Evolutionary conservation across 2,113 vertebrate genomes (phyloP).

Genomic region (Bubo blakistoni): DNA sequence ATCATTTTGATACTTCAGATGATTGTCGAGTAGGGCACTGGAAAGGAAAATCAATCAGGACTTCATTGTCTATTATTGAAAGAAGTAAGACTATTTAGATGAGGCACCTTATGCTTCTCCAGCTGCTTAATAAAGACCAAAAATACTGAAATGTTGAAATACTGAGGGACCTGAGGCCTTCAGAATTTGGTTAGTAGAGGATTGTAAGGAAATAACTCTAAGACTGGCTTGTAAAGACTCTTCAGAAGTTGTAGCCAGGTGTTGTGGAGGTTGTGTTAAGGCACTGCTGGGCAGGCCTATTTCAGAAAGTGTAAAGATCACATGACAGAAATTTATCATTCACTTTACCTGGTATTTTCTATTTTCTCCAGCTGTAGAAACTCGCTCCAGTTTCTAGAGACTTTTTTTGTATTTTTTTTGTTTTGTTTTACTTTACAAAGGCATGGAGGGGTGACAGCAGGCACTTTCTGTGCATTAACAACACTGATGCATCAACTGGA

Average conservation of each 20-base stretch:
- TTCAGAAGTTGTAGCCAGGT: background rate
- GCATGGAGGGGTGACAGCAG: conserved; percentile 88
- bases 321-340: background rate
- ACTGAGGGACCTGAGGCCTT: background rate
- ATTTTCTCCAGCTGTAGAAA: background rate
- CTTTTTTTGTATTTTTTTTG: background rate
- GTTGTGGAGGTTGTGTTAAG: background rate
- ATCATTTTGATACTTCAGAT: background rate
- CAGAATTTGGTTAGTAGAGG: background rate
- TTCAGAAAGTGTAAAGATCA: background rate
- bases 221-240: background rate
- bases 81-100: background rate
- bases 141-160: background rate
- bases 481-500: conserved; percentile 88
- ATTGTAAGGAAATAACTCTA: background rate
- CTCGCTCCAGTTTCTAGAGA: background rate
- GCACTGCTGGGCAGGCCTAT: background rate
- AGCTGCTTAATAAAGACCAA: background rate
- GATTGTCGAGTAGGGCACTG: background rate
- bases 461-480: conserved; percentile 88
- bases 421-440: conserved; percentile 64
- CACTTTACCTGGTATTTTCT: background rate
- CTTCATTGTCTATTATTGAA: background rate
- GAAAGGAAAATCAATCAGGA: background rate
- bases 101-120: background rate